A percentile compares a stretch with the other conserved stretches of the same genome.
Conservation (phyloP, 1,140 invertebrate genomes). For the Apis cerana region DNA sequence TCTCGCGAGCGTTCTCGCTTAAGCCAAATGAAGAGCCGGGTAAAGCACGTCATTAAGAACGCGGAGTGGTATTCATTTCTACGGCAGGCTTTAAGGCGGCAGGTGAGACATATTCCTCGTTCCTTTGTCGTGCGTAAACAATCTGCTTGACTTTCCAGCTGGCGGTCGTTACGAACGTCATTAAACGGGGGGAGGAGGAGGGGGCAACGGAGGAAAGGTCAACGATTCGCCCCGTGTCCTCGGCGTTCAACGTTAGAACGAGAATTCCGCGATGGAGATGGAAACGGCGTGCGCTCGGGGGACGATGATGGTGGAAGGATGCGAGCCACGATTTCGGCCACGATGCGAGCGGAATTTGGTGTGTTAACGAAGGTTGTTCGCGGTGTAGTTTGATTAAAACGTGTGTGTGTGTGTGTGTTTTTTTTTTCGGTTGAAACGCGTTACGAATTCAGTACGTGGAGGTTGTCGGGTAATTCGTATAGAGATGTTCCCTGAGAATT, state of each 20-base stretch:
- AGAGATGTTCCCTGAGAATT: too few relatives aligned
- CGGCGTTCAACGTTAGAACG: not conserved
- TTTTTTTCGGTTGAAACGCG: not conserved
- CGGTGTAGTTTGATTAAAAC: not conserved
- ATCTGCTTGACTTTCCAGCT: slow-evolving; percentile 34
- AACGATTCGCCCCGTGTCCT: slow-evolving; percentile 16
- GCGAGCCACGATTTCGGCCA: not conserved
- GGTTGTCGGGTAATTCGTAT: too few relatives aligned
- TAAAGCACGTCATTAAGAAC: slow-evolving; percentile 64
- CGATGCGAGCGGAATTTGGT: not conserved
- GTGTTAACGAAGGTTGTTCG: not conserved
- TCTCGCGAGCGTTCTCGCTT: slow-evolving; percentile 67
- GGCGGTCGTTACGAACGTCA: slow-evolving; percentile 51
- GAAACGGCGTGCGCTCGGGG: too few relatives aligned
- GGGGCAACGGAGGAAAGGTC: slow-evolving; percentile 30
- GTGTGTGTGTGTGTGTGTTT: too few relatives aligned
- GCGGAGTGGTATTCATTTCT: slow-evolving; percentile 59
- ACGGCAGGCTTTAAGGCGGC: slow-evolving; percentile 4
- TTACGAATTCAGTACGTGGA: not conserved
- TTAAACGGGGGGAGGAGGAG: slow-evolving; percentile 3
- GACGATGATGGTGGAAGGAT: too few relatives aligned
- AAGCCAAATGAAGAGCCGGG: slow-evolving; percentile 62
- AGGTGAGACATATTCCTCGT: slow-evolving; percentile 1
- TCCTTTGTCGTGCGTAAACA: slow-evolving; percentile 56
- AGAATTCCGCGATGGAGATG: not conserved